Base-by-base conservation (phyloP, 2,888 invertebrate genomes). In the Cheilosia soror region DNA sequence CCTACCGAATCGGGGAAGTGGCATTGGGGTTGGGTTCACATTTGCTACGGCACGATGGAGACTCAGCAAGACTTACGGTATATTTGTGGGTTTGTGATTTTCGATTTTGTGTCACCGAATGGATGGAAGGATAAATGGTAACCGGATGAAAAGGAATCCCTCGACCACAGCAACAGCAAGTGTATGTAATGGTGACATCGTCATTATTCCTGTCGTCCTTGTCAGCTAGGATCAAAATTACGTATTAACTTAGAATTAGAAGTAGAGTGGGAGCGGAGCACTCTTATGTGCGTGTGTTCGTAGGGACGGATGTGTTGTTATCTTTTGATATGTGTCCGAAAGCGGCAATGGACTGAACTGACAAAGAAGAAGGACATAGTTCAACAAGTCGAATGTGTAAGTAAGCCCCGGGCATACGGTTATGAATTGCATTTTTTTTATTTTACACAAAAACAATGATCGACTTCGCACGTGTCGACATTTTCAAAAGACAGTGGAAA, bases 51-150 rank as follows among this genome's bases (percentile, higher is more conserved):
- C 20, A 6, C 6, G 37, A 29, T 13, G 9, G 27, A 15, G 20
- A 31, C 63, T 40, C 49, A 25, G 37, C 33, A 25, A 40, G 29
- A 9, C 15, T 27, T 20, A 37, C 0, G 20, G 20, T 76, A 58
- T 58, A 37, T 76, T 58, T 76, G 76, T 66, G 76, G 66, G 49
- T 66, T 66, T 49, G 57, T 76, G 75, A 76, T 76, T 77, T 77
- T 77, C 68, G 68, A 62, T 55, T 76, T 60, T 62, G 20, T 72
- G 60, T 60, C 60, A 29, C 37, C 5, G 15, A 15, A 60, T 40
- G 40, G 20, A 58, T 29, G 51, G 20, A n/a, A 5, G 76, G 13
- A 66, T 13, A 58, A 11, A 58, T 76, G 40, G 42, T 44, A 75
- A 65, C 65, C 37, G 37, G 65, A 65, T 75, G 44, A 75, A 65